phyloP scores from a whole-genome alignment of 2,888 invertebrate species.

The Lingula anatina region DNA sequence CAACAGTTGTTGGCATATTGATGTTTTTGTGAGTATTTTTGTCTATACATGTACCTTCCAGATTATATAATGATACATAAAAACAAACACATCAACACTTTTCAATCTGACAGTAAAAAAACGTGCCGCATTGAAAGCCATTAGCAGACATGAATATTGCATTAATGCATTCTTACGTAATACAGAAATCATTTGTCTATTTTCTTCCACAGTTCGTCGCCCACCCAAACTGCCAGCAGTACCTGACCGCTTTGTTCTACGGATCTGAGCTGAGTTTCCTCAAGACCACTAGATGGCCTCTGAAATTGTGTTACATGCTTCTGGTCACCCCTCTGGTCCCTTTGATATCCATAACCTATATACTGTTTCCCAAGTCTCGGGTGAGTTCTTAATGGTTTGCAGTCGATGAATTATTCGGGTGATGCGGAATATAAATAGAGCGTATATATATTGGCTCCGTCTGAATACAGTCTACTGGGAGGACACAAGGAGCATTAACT shows the following conservation, averaged over 20 bases:
- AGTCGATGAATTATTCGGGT: no score
- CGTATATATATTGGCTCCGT: no score
- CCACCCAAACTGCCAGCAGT: conserved; percentile 70
- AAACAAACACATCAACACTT: no score
- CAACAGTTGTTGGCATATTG: not conserved
- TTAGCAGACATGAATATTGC: no score
- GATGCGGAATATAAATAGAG: no score
- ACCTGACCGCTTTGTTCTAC: conserved; percentile 65
- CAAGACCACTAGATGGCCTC: conserved; percentile 53
- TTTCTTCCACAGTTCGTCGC: conserved; percentile 60
- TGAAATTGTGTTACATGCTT: conserved; percentile 48
- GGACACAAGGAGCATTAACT: no score
- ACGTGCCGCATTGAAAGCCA: no score
- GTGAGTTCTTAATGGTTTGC: no score
- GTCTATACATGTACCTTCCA: not conserved
- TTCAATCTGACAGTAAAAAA: no score
- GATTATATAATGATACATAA: not conserved
- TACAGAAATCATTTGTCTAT: not conserved
- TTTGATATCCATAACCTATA: conserved; percentile 47
- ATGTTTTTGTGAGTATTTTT: not conserved
- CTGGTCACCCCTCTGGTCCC: conserved; percentile 44
- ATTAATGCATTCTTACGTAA: no score
- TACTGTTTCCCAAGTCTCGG: conserved; percentile 49
- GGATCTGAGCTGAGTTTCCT: conserved; percentile 63
- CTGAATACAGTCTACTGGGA: no score